Base-by-base conservation (phyloP, 2,113 vertebrate genomes). In the Prinia subflava region DNA sequence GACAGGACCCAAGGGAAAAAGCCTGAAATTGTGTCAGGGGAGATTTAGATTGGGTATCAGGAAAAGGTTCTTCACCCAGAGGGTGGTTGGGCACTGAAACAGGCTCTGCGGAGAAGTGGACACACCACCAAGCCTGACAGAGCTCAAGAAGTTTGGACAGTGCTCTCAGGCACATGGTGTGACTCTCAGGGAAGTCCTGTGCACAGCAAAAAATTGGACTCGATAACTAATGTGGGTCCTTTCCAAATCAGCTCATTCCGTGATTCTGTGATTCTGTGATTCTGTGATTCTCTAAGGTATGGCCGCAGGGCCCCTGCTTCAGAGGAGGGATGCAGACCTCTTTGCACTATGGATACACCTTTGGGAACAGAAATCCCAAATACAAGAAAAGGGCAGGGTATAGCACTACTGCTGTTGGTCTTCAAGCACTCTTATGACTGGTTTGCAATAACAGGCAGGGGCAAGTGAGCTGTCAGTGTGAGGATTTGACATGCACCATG, bases 401-500 rank as follows among this genome's bases (percentile, higher is more conserved):
- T 19, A 60, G 27, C 14, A 23, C 23, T 35, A 11, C 16, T 60
- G 50, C 28, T 17, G 3, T 12, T 80, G 17, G 12, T 49, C 50
- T 90, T 62, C 60, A 82, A 65, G 56, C 17, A n/a, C 9, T 9
- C n/a, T 1, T 0, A 18, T 17, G 37, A 21, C 17, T 76, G 20
- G 10, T 55, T 69, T 65, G 46, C 31, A 69, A 18, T 8, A 49
- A 11, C n/a, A 81, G 15, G 21, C 44, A 65, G 59, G 42, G 8
- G 13, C 6, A 52, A 52, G 15, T 13, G 63, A 89, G 35, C 3
- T 4, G 1, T 28, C 1, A 0, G 7, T 12, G 11, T n/a, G 47
- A 28, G 28, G 16, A 37, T 55, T 20, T 91, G 42, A 41, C 0
- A 1, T 15, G 28, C 0, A 1, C 27, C n/a, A 42, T 2, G 6